Conservation (phyloP, 2,888 invertebrate genomes). For the Coleophora deauratella region DNA sequence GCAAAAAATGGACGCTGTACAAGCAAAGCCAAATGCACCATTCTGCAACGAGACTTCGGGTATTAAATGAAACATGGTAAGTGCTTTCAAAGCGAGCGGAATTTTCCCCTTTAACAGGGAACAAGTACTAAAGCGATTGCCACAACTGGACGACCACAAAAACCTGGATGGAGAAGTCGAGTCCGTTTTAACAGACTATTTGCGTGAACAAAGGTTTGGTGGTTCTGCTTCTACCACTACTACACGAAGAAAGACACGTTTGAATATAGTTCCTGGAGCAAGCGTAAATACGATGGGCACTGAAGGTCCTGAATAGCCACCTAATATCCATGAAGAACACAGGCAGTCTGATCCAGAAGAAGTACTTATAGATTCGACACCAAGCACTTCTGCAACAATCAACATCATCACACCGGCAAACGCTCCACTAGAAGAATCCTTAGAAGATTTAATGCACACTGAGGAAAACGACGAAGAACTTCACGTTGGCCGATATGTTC, state of each 20-base stretch:
- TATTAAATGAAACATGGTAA: constrained; percentile 10
- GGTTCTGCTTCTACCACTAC: not conserved
- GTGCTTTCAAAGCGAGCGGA: constrained; percentile 8
- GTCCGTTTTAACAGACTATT: not conserved
- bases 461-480: not conserved
- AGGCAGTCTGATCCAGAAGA: not conserved
- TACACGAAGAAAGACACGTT: not conserved
- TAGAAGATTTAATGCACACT: not conserved
- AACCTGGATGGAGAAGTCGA: not conserved
- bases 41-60: not conserved
- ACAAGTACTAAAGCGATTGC: constrained; percentile 5
- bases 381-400: too few species aligned
- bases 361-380: not conserved
- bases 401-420: too few species aligned
- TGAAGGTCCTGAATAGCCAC: not conserved
- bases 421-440: too few species aligned
- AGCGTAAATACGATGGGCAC: not conserved
- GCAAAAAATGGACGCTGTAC: constrained; percentile 5
- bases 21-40: constrained; percentile 1
- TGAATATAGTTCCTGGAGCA: not conserved
- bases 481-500: not conserved
- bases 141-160: not conserved
- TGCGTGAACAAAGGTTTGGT: not conserved
- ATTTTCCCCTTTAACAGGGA: constrained; percentile 9
- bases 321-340: not conserved